Percentiles rank a stretch among this genome's conserved stretches.
phyloP scores from a whole-genome alignment of 2,888 invertebrate genomes.

The Diachrysia chrysitis region DNA sequence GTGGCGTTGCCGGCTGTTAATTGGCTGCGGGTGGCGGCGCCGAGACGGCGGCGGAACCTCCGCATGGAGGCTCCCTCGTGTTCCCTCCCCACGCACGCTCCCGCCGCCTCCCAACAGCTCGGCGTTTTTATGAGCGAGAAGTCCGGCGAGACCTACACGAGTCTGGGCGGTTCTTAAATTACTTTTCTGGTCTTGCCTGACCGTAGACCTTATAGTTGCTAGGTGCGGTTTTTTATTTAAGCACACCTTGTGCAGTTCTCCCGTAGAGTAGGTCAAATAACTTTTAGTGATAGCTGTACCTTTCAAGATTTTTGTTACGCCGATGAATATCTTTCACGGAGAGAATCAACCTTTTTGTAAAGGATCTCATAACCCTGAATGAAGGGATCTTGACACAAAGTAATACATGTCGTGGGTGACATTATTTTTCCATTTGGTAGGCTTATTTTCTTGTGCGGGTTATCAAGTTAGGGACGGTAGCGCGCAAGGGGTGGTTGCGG shows the following conservation, averaged over 20 bases:
- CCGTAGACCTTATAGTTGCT: slow-evolving; percentile 70
- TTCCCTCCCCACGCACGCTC: slow-evolving; percentile 76
- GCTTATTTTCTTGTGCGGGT: slow-evolving; percentile 87
- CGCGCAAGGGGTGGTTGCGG: slow-evolving; percentile 77
- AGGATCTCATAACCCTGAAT: slow-evolving; percentile 51
- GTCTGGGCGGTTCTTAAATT: slow-evolving; percentile 84
- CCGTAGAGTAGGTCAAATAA: not conserved
- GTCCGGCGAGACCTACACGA: slow-evolving; percentile 79
- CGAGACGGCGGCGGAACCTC: slow-evolving; percentile 89
- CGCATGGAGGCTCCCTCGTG: slow-evolving; percentile 83
- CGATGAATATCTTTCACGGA: slow-evolving; percentile 21
- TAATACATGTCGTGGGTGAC: slow-evolving; percentile 79
- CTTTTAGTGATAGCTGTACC: slow-evolving; percentile 8
- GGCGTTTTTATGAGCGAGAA: slow-evolving; percentile 85
- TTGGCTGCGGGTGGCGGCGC: slow-evolving; percentile 89
- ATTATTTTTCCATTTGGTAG: slow-evolving; percentile 88
- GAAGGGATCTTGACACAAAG: slow-evolving; percentile 64
- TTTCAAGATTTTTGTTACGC: slow-evolving; percentile 9
- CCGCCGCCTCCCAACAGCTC: slow-evolving; percentile 78
- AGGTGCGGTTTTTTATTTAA: slow-evolving; percentile 57
- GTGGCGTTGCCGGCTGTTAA: slow-evolving; percentile 87
- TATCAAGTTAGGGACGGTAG: slow-evolving; percentile 87
- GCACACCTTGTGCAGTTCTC: not conserved
- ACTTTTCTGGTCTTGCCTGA: slow-evolving; percentile 76
- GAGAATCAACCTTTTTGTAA: slow-evolving; percentile 27